A percentile compares a stretch with the other conserved stretches of the same genome.
phyloP scores from a whole-genome alignment of 2,797 vertebrate species.

The Tolypeutes matacus region DNA sequence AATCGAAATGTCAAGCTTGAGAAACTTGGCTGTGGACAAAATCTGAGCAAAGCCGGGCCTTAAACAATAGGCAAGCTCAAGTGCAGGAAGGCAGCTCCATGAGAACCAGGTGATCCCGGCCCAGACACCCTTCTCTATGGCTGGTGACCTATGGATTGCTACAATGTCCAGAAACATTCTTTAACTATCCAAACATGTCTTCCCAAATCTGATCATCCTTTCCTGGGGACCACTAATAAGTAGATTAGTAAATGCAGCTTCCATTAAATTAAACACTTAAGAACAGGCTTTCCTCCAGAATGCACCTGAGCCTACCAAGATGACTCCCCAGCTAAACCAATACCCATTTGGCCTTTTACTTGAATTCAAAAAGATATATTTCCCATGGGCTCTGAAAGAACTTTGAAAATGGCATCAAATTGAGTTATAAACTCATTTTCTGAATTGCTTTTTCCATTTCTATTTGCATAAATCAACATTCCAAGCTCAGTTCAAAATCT shows the following conservation, averaged over 20 bases:
- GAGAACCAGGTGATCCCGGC: not conserved
- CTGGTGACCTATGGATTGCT: not conserved
- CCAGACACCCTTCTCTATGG: not conserved
- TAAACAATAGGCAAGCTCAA: not conserved
- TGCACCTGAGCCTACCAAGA: constrained; percentile 68
- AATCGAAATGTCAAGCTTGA: constrained; percentile 53
- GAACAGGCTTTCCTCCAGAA: constrained; percentile 16
- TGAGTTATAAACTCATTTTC: constrained; percentile 80
- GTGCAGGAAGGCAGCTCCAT: not conserved
- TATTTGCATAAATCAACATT: constrained; percentile 58
- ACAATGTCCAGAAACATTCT: constrained; percentile 28
- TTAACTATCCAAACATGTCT: not conserved
- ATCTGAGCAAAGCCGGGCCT: constrained; percentile 8
- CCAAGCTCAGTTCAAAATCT: constrained; percentile 25
- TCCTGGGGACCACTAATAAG: constrained; percentile 44
- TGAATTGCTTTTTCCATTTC: constrained; percentile 64
- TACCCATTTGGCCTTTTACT: constrained; percentile 50
- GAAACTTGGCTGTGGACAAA: constrained; percentile 48
- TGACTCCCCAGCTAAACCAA: not conserved
- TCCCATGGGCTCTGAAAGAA: constrained; percentile 70
- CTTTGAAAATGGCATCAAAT: constrained; percentile 77
- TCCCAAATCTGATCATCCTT: constrained; percentile 54
- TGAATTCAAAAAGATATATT: constrained; percentile 62
- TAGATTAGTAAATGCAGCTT: constrained; percentile 45
- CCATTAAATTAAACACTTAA: constrained; percentile 70